Conservation (phyloP, 92 coral and sea anemone species). For the Porites rus region DNA sequence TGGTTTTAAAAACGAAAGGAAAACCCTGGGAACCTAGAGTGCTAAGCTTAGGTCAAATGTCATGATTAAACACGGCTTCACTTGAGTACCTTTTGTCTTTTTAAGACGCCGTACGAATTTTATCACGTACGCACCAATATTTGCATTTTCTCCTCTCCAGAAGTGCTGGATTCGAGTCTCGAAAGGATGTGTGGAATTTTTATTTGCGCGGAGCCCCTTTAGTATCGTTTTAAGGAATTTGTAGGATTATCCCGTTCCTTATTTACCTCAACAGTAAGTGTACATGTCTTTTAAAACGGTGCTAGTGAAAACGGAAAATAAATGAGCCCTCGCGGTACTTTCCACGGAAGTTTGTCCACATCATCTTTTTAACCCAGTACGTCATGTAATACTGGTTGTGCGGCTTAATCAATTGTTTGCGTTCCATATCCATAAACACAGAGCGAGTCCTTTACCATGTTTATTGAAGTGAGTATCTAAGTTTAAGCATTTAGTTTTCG, state of each 20-base stretch:
- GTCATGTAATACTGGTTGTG: conserved; percentile 17
- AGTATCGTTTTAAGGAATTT: conserved; percentile 20
- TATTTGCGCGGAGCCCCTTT: conserved; percentile 3
- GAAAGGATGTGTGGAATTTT: conserved; percentile 21
- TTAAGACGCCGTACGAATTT: conserved; percentile 23
- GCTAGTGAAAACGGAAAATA: background rate
- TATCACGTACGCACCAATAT: conserved; percentile 51
- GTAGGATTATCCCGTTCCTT: conserved; percentile 12
- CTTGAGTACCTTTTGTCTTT: conserved; percentile 36
- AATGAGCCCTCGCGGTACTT: background rate
- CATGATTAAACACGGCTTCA: conserved; percentile 41
- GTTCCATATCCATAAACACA: conserved; percentile 24
- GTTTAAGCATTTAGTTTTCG: background rate
- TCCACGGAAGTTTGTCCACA: conserved; percentile 7
- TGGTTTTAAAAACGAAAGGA: background rate
- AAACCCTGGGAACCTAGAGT: conserved; percentile 8
- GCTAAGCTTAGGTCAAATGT: conserved; percentile 52
- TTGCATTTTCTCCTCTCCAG: conserved; percentile 11
- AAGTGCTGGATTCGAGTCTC: background rate
- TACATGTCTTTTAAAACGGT: background rate
- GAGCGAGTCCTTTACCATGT: conserved; percentile 5
- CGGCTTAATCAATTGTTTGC: conserved; percentile 31
- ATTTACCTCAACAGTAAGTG: conserved; percentile 6
- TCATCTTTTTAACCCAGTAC: conserved; percentile 13
- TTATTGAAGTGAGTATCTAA: conserved; percentile 43